Evolutionary conservation across 2,797 vertebrate species (phyloP).

Genomic region (Podargus strigoides): DNA sequence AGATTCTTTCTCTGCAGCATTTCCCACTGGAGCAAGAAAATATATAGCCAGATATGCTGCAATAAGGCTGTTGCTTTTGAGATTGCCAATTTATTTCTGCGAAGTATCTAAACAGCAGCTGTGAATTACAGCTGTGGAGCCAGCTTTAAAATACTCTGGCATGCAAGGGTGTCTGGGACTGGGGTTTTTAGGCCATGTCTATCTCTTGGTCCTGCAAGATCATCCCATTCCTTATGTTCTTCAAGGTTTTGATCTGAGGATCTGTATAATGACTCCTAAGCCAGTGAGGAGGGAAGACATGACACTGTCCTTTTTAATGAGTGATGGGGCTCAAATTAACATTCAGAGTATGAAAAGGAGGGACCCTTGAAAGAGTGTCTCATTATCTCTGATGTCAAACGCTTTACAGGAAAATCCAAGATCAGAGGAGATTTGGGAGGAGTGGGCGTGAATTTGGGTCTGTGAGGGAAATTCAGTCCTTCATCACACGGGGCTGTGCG

Average conservation of each 20-base stretch:
- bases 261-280: not conserved
- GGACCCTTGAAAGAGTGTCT: not conserved
- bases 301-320: not conserved
- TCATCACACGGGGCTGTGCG: not conserved
- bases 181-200: not conserved
- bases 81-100: not conserved
- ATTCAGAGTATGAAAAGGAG: not conserved
- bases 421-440: conserved; percentile 15
- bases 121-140: not conserved
- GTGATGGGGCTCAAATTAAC: conserved; percentile 16
- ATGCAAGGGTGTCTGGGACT: not conserved
- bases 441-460: not conserved
- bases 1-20: not conserved
- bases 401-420: not conserved
- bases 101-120: not conserved
- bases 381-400: conserved; percentile 41
- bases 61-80: not conserved
- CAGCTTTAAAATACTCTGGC: not conserved
- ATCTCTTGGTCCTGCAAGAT: not conserved
- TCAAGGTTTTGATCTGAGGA: not conserved
- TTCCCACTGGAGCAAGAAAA: not conserved
- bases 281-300: not conserved
- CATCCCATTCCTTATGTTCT: not conserved
- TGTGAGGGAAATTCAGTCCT: not conserved
- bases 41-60: not conserved